Evolutionary conservation across 2,113 vertebrate genomes (phyloP), one percentile per base, ranked within the genome.

Genomic region (Sitta europaea): DNA sequence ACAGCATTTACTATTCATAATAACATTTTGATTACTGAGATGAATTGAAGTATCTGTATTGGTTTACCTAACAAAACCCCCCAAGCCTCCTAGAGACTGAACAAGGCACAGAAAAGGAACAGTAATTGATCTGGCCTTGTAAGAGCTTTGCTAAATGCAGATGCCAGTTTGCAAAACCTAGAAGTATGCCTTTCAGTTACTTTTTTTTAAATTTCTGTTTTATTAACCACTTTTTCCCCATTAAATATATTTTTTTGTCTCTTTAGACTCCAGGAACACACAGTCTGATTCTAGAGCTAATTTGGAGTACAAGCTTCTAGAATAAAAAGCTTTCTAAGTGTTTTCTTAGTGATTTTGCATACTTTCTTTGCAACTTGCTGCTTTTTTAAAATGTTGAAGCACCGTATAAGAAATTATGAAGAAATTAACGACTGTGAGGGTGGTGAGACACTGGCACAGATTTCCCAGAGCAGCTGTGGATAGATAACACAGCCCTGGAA

Each of bases 141-240:
- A n/a, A 33, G 21, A 71, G 29, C 38, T 87, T 80, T 81, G 59
- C 47, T 70, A 33, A 80, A 77, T 12, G 19, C 47, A 62, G 23
- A 19, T 80, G 6, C 0, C 2, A 38, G 14, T 29, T 89, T 3
- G 7, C 35, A 86, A 77, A 79, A 57, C 16, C 10, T 35, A 47
- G 2, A 59, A 38, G 18, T 61, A 17, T 1, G 7, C 7, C 7
- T 74, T 55, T 22, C 27, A 50, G 17, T 24, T 72, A 58, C 11
- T 12, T 66, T 59, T 59, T 24, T 25, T 6, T 1, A 13, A 8
- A 12, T 12, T 70, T 38, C 9, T 38, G 6, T 15, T 50, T 27
- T 51, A 14, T 3, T 36, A 28, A 31, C 2, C 15, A n/a, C n/a
- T 43, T 55, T 33, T 31, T 15, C 9, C 2, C 5, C 3, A 2